phyloP scores from a whole-genome alignment of 2,888 invertebrate genomes.

The Keiferia lycopersicella region DNA sequence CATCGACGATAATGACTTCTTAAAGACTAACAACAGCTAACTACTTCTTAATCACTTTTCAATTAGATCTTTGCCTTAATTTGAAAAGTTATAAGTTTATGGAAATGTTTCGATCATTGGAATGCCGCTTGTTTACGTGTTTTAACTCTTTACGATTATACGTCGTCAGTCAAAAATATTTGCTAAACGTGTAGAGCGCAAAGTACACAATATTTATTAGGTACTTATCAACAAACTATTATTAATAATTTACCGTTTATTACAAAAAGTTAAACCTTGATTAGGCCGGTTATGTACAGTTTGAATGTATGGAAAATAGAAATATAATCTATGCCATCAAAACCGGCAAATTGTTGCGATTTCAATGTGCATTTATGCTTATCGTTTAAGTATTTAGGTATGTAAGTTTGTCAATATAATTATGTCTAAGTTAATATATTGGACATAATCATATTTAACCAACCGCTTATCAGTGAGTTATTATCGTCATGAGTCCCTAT shows the following conservation, averaged over 20 bases:
- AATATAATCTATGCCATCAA: too few relatives aligned
- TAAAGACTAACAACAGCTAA: constrained; percentile 30
- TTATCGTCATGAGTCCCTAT: constrained; percentile 49
- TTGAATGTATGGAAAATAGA: too few relatives aligned
- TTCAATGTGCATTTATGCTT: too few relatives aligned
- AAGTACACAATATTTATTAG: neutral
- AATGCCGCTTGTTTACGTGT: neutral
- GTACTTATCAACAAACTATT: too few relatives aligned
- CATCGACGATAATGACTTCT: constrained; percentile 32
- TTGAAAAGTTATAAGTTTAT: constrained; percentile 24
- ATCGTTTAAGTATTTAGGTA: too few relatives aligned
- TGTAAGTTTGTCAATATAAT: neutral
- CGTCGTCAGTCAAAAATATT: neutral
- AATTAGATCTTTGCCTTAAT: constrained; percentile 22
- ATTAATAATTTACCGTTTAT: too few relatives aligned
- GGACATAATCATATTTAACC: constrained; percentile 13
- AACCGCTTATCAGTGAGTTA: constrained; percentile 40
- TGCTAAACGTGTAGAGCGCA: neutral
- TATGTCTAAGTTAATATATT: neutral
- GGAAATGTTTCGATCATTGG: neutral
- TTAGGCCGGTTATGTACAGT: too few relatives aligned
- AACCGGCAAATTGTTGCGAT: too few relatives aligned
- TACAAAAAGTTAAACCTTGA: too few relatives aligned
- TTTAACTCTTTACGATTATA: neutral
- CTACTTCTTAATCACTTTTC: constrained; percentile 33